Percentiles rank a stretch among this genome's conserved stretches.
phyloP scores from a whole-genome alignment of 2,797 vertebrate species.

The Oryzias sinensis region DNA sequence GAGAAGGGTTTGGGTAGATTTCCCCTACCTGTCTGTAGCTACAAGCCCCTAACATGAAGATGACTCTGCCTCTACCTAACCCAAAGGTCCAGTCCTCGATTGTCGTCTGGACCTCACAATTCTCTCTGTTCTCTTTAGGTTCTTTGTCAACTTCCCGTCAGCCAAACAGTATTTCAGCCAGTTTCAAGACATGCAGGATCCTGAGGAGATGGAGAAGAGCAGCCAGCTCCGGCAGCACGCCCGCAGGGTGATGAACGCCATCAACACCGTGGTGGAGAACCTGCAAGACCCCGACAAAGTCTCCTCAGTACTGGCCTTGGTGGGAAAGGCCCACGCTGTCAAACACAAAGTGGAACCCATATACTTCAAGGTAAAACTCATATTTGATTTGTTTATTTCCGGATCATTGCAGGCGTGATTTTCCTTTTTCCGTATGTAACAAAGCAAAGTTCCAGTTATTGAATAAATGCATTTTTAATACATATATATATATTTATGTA shows the following conservation, averaged over 20 bases:
- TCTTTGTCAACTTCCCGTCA: slow-evolving; percentile 94
- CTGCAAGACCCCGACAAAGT: slow-evolving; percentile 91
- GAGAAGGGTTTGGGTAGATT: no score
- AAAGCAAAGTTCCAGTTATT: no score
- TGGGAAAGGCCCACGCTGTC: slow-evolving; percentile 94
- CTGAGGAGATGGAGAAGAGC: slow-evolving; percentile 92
- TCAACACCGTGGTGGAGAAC: slow-evolving; percentile 95
- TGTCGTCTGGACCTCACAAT: neutral
- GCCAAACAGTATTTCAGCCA: slow-evolving; percentile 99
- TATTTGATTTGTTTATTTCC: neutral
- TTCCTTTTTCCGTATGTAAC: neutral
- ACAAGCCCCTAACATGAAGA: no score
- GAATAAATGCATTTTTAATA: neutral
- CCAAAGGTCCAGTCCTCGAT: neutral
- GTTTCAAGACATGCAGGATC: slow-evolving; percentile 93
- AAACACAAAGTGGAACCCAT: slow-evolving; percentile 97
- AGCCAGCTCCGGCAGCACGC: slow-evolving; percentile 90
- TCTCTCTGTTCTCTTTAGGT: slow-evolving; percentile 69
- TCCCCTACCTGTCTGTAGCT: no score
- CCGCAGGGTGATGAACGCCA: slow-evolving; percentile 90
- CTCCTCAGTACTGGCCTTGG: slow-evolving; percentile 86
- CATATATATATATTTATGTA: no score
- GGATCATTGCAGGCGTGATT: neutral
- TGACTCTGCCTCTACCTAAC: neutral
- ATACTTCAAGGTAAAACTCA: slow-evolving; percentile 89